Evolutionary conservation across 37 sponge, comb jelly and placozoan species (phyloP).

Genomic region (Petrosia ficiformis): DNA sequence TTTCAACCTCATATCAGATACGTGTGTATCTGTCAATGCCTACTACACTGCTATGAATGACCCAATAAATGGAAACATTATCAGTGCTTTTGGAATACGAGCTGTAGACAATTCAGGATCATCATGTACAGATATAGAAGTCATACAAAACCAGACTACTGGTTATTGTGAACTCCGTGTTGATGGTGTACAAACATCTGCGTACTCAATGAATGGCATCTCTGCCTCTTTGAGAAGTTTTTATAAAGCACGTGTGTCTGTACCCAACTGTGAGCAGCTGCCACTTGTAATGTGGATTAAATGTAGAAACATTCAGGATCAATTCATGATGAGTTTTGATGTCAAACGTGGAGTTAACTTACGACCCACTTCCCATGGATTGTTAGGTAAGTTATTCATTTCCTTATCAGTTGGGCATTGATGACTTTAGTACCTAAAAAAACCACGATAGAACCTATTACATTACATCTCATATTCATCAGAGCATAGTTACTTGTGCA

Average conservation of each 20-base stretch:
- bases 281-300: conserved; percentile 30
- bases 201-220: conserved; percentile 3
- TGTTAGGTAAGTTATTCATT: conserved; percentile 14
- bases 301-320: neutral
- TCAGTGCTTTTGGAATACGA: conserved; percentile 35
- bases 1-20: conserved; percentile 62
- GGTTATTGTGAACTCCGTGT: neutral
- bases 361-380: conserved; percentile 21
- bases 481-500: too few species aligned
- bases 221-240: neutral
- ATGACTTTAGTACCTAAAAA: too few species aligned
- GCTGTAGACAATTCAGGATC: conserved; percentile 27
- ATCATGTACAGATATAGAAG: conserved; percentile 8
- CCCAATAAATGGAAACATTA: conserved; percentile 47
- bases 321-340: conserved; percentile 8
- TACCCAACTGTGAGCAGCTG: conserved; percentile 23
- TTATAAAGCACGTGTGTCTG: conserved; percentile 15
- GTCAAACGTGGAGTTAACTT: conserved; percentile 12
- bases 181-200: neutral
- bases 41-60: conserved; percentile 33
- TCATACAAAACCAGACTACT: conserved; percentile 35
- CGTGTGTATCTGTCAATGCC: conserved; percentile 61
- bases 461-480: too few species aligned
- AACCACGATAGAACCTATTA: too few species aligned
- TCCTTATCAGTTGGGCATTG: neutral